These are phyloP conservation scores for Cheirogaleus medius DNA, from an alignment of 2,113 vertebrate species.

Conservation along the genomic window DNA sequence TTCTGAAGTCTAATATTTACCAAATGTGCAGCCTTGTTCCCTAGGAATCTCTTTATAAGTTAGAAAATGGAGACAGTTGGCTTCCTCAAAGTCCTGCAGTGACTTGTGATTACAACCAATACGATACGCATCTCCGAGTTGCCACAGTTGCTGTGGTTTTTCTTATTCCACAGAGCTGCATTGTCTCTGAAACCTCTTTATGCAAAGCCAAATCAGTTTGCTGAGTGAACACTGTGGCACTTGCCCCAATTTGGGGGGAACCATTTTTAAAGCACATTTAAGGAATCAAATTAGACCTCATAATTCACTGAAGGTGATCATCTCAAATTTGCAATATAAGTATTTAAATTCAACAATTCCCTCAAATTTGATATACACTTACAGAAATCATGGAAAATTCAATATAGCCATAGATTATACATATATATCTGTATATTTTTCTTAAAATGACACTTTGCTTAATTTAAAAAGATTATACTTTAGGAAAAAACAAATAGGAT, in stretches of 20 bases:
- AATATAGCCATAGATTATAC: not conserved
- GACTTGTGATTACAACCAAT: not conserved
- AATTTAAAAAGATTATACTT: not conserved
- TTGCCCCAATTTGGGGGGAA: not conserved
- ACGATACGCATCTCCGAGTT: not conserved
- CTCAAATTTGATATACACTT: not conserved
- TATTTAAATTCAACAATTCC: not conserved
- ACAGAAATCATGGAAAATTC: not conserved
- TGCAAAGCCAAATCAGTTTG: not conserved
- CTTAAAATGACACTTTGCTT: not conserved
- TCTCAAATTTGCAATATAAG: not conserved
- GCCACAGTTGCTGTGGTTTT: not conserved
- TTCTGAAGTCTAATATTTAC: slow-evolving; percentile 68
- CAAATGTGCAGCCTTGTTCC: slow-evolving; percentile 55
- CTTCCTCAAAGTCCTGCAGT: not conserved
- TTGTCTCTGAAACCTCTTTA: not conserved
- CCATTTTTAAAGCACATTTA: not conserved
- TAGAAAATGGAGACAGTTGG: not conserved
- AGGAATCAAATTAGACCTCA: not conserved
- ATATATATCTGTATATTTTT: not conserved
- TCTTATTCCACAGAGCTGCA: not conserved
- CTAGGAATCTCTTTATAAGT: not conserved
- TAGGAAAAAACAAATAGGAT: not conserved
- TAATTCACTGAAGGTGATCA: not conserved
- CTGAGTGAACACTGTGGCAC: not conserved